Base-by-base conservation (phyloP, 2,113 vertebrate species). In the Psephotus haematonotus region DNA sequence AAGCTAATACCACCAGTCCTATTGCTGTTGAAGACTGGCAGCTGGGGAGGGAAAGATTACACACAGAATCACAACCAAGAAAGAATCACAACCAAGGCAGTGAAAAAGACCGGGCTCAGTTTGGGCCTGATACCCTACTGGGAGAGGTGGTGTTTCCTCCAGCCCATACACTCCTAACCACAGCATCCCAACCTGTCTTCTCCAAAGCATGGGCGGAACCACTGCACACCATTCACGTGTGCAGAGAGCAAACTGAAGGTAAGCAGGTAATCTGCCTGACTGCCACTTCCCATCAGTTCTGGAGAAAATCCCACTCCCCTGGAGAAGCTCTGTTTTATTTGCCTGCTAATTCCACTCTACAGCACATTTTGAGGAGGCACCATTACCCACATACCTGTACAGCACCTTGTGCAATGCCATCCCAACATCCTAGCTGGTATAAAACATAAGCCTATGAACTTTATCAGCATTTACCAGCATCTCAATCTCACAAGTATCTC, bases 181-280 rank as follows among this genome's bases (percentile, higher is more conserved):
- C 47, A 49, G 33, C 37, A 11, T 64, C 53, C 75, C 64, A 70
- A n/a, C 3, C 44, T 23, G 14, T 17, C 83, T 81, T 75, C 74
- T 43, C 39, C 37, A 81, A 31, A 3, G 5, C 52, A 29, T 1
- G 7, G 28, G 23, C 50, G 27, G 53, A 71, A n/a, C 57, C 29
- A 25, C 43, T 25, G 49, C 55, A 29, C 5, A 23, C 22, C 4
- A 0, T 7, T 18, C 4, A 1, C 3, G 7, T 29, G 49, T 0
- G 0, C 31, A 35, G n/a, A 44, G 17, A 65, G 28, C 29, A 44
- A 64, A 24, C 17, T 24, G 50, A 65, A 70, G 27, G 49, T n/a
- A 23, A 75, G 16, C 6, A 24, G 31, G 41, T 35, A 35, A 77
- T 62, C 23, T 33, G 15, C 17, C 72, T 22, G 46, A 29, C 27